Conservation (phyloP, 1,140 invertebrate species). For the Procambarus clarkii region DNA sequence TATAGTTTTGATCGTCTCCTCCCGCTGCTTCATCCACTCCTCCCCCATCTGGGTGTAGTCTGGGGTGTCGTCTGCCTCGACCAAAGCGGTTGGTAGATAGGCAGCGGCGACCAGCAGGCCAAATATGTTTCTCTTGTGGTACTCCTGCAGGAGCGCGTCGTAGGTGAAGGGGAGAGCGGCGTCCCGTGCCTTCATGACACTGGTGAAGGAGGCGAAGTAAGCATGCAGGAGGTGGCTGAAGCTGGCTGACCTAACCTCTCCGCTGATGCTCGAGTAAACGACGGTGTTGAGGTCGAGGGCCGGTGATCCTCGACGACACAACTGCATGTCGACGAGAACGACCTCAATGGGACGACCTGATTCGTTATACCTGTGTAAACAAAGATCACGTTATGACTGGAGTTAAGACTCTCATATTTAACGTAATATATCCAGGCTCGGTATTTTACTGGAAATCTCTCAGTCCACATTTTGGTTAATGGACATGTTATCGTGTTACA, state of each 20-base stretch:
- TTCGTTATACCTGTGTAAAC: neutral
- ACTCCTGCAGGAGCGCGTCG: slow-evolving; percentile 18
- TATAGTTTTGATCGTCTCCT: neutral
- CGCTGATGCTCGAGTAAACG: slow-evolving; percentile 4
- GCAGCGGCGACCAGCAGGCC: neutral
- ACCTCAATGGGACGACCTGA: slow-evolving; percentile 8
- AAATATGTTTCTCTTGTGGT: neutral
- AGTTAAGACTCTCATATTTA: neutral
- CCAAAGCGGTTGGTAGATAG: neutral
- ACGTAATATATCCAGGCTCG: neutral
- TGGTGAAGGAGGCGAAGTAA: slow-evolving; percentile 4
- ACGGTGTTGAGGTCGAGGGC: slow-evolving; percentile 19
- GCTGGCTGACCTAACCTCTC: neutral
- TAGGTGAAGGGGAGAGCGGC: neutral
- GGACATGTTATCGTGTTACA: too few species aligned
- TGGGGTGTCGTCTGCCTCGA: slow-evolving; percentile 2
- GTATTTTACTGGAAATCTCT: too few species aligned
- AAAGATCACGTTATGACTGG: neutral
- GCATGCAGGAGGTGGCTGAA: neutral
- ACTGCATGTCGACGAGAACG: neutral
- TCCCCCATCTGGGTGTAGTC: neutral
- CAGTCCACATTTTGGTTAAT: too few species aligned
- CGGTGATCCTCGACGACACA: neutral
- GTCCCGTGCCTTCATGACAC: neutral
- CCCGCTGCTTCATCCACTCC: slow-evolving; percentile 2